These are phyloP conservation scores for Helogale parvula DNA, from an alignment of 2,113 vertebrate genomes.

Conservation along the genomic window DNA sequence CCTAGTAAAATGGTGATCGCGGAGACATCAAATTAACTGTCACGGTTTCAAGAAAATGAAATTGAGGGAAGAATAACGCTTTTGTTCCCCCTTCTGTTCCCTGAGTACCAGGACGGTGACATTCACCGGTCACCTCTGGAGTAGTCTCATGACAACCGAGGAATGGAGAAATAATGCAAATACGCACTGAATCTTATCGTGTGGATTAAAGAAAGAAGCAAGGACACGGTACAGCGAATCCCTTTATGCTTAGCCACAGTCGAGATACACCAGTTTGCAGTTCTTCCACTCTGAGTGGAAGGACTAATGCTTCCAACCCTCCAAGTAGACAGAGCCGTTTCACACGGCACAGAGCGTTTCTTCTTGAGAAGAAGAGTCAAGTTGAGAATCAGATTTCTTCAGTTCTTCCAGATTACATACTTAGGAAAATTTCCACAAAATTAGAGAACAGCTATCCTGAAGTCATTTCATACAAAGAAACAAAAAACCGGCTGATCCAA, in stretches of 20 bases:
- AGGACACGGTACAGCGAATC: not conserved
- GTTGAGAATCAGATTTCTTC: not conserved
- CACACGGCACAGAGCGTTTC: not conserved
- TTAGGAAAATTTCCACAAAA: not conserved
- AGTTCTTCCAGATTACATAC: not conserved
- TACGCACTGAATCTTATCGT: not conserved
- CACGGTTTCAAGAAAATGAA: conserved; percentile 6
- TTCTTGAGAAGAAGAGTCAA: not conserved
- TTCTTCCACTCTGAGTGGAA: not conserved
- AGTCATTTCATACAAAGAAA: not conserved
- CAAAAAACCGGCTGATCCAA: not conserved
- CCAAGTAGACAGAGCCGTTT: not conserved
- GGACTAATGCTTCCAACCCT: not conserved
- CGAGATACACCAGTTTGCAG: not conserved
- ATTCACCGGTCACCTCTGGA: not conserved
- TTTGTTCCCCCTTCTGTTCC: conserved; percentile 39
- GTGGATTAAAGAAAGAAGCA: not conserved
- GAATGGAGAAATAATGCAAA: not conserved
- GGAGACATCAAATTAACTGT: not conserved
- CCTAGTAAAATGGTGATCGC: not conserved
- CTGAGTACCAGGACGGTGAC: conserved; percentile 5
- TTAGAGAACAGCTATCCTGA: not conserved
- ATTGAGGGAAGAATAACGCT: conserved; percentile 18
- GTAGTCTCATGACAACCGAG: not conserved
- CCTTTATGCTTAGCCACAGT: not conserved